These are phyloP conservation scores for Osmerus eperlanus DNA, from an alignment of 2,113 vertebrate genomes.

Conservation along the genomic window DNA sequence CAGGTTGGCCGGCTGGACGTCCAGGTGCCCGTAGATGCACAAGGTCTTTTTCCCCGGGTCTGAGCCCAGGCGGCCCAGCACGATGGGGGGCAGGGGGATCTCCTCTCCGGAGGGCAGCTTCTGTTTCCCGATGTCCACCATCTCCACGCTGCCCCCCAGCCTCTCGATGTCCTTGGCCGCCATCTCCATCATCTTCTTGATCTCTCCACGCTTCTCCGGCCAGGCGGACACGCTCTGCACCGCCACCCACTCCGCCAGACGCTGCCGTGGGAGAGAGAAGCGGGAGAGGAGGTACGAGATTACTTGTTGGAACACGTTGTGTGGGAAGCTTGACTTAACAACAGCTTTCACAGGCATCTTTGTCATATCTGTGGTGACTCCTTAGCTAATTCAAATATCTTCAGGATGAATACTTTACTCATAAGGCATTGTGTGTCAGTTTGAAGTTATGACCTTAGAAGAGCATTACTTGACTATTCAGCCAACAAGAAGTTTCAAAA, in stretches of 20 bases:
- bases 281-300: neutral
- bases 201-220: conserved; percentile 89
- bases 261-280: conserved; percentile 58
- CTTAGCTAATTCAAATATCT: too few relatives aligned
- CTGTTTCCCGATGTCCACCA: conserved; percentile 87
- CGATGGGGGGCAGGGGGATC: conserved; percentile 89
- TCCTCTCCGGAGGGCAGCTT: conserved; percentile 84
- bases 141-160: conserved; percentile 82
- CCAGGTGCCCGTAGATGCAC: conserved; percentile 93
- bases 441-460: too few relatives aligned
- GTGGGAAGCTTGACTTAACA: too few relatives aligned
- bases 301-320: too few relatives aligned
- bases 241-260: conserved; percentile 87
- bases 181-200: conserved; percentile 88
- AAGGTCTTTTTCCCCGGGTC: conserved; percentile 90
- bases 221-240: conserved; percentile 93
- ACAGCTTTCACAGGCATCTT: too few relatives aligned
- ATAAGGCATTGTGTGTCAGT: too few relatives aligned
- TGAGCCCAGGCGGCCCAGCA: conserved; percentile 84
- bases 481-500: too few relatives aligned
- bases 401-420: too few relatives aligned
- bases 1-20: conserved; percentile 88
- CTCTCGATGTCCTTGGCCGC: conserved; percentile 83
- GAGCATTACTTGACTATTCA: too few relatives aligned
- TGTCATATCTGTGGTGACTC: too few relatives aligned